Evolutionary conservation across 2,113 vertebrate species (phyloP).

Genomic region (Antechinus stuartii): DNA sequence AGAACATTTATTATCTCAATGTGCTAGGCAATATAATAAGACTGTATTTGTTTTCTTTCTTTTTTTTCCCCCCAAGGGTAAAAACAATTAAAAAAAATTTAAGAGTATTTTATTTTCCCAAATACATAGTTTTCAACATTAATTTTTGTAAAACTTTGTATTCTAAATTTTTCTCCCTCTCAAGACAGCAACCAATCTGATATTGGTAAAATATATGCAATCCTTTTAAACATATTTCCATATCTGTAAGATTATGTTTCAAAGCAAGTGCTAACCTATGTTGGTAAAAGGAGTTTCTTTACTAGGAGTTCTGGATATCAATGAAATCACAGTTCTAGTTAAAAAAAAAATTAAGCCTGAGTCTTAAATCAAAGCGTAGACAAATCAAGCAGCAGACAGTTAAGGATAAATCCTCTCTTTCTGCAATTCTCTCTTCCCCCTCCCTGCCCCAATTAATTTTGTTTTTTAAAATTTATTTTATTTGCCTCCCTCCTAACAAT

Average conservation of each 20-base stretch:
- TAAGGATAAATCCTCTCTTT: not conserved
- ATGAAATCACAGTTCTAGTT: not conserved
- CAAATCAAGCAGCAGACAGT: not conserved
- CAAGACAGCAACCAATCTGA: too few relatives aligned
- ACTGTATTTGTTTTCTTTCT: not conserved
- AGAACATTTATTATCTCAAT: not conserved
- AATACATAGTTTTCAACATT: too few relatives aligned
- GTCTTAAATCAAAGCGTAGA: slow-evolving; percentile 19
- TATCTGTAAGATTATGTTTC: not conserved
- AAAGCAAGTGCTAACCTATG: not conserved
- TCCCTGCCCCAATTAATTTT: not conserved
- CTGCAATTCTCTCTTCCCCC: not conserved
- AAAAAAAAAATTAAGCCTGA: not conserved
- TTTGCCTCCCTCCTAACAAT: not conserved
- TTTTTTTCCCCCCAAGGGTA: too few relatives aligned
- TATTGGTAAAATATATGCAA: too few relatives aligned
- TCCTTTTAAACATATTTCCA: too few relatives aligned
- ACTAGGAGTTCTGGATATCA: not conserved
- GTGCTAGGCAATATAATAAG: not conserved
- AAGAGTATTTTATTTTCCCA: too few relatives aligned
- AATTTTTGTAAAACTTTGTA: too few relatives aligned
- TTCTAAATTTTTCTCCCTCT: too few relatives aligned
- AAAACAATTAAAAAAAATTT: too few relatives aligned
- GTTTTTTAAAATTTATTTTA: not conserved
- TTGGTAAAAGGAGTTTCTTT: not conserved